phyloP scores from a whole-genome alignment of 92 coral and sea anemone genomes.

The Paramuricea clavata region DNA sequence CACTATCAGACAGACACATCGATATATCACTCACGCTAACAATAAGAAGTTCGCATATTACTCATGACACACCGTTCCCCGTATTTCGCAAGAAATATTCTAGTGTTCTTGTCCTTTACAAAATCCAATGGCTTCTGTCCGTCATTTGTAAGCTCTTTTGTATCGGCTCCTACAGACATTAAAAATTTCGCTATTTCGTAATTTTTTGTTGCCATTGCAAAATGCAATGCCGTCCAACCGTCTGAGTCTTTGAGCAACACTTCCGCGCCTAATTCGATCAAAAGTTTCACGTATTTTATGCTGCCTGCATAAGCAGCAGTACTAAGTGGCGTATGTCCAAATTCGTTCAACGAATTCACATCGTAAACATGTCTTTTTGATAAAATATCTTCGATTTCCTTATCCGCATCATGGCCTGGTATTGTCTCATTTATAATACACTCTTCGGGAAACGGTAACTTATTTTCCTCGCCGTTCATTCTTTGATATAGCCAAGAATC shows the following conservation, averaged over 20 bases:
- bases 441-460: conserved; percentile 77
- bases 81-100: conserved; percentile 48
- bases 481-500: not conserved
- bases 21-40: conserved; percentile 4
- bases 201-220: conserved; percentile 84
- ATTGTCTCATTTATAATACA: conserved; percentile 85
- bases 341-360: conserved; percentile 76
- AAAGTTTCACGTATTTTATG: conserved; percentile 61
- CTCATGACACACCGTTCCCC: conserved; percentile 62
- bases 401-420: conserved; percentile 79
- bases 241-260: conserved; percentile 64
- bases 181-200: conserved; percentile 81
- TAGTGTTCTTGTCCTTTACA: conserved; percentile 72
- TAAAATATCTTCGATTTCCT: conserved; percentile 74
- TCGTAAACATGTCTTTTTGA: conserved; percentile 61
- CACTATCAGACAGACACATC: too few species aligned
- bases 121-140: conserved; percentile 83
- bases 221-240: conserved; percentile 95
- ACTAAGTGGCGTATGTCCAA: conserved; percentile 82
- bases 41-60: conserved; percentile 42
- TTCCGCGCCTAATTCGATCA: conserved; percentile 25
- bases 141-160: conserved; percentile 67
- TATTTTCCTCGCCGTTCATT: conserved; percentile 16
- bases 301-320: conserved; percentile 91
- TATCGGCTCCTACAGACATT: conserved; percentile 78